phyloP scores from a whole-genome alignment of 2,888 invertebrate species.

The Eupithecia tripunctaria region DNA sequence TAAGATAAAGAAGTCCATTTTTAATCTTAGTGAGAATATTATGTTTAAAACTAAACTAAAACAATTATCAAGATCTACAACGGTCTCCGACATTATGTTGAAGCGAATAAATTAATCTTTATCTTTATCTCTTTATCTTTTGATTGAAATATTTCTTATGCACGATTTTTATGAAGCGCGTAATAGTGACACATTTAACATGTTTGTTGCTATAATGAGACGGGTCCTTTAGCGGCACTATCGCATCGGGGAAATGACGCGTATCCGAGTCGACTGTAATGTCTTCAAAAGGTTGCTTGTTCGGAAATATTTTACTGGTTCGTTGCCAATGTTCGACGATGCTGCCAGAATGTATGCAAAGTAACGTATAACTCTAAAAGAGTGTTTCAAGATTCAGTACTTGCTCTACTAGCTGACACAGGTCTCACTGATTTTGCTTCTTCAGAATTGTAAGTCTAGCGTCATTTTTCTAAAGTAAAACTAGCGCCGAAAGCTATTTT shows the following conservation, averaged over 20 bases:
- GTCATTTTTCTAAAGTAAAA: no score
- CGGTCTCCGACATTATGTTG: no score
- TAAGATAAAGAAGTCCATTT: no score
- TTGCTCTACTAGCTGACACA: neutral
- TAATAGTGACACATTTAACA: neutral
- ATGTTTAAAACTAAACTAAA: no score
- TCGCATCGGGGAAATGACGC: conserved; percentile 29
- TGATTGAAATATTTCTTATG: neutral
- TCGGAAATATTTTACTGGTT: conserved; percentile 16
- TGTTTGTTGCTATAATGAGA: neutral
- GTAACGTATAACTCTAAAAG: neutral
- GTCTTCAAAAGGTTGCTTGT: conserved; percentile 15
- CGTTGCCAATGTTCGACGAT: neutral
- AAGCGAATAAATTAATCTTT: no score
- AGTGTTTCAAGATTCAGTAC: neutral
- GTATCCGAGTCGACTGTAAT: conserved; percentile 24
- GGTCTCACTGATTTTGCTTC: no score
- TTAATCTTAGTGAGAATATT: no score
- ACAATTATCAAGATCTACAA: no score
- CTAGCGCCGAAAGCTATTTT: no score
- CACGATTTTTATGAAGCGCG: neutral
- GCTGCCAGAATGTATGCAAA: neutral
- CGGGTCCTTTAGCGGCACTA: conserved; percentile 9
- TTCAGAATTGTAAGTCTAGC: neutral
- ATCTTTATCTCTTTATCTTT: neutral